These are phyloP conservation scores for Psilopogon haemacephalus DNA, from an alignment of 2,113 vertebrate species.

Conservation along the genomic window DNA sequence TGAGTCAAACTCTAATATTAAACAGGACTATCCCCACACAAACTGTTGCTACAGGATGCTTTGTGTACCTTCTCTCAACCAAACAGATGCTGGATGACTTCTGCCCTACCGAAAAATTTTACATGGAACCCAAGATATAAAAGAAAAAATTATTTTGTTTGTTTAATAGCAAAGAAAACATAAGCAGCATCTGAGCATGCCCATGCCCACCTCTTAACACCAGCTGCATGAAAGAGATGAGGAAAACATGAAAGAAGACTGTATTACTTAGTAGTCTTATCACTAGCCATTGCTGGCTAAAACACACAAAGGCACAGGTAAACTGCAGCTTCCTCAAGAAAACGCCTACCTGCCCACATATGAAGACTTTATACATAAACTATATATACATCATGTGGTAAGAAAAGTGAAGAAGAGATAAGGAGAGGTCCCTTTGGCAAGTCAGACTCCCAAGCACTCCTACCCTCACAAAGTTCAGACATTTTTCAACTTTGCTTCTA, in stretches of 20 bases:
- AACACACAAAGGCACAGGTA: background rate
- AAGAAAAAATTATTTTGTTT: too few relatives aligned
- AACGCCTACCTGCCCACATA: background rate
- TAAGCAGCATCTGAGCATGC: background rate
- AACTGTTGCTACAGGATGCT: background rate
- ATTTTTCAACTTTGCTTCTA: background rate
- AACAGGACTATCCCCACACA: background rate
- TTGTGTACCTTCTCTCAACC: background rate
- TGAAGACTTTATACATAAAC: background rate
- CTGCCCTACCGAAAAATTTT: background rate
- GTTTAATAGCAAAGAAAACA: background rate
- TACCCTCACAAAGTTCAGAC: background rate
- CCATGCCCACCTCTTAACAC: rapidly evolving
- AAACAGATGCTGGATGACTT: background rate
- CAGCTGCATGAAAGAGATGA: background rate
- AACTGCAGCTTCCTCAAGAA: background rate
- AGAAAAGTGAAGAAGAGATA: background rate
- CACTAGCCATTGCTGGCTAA: background rate
- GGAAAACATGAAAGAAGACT: background rate
- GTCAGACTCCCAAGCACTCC: background rate
- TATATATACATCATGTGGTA: background rate
- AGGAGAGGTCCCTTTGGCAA: background rate
- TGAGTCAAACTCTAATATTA: background rate
- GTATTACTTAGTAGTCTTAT: background rate
- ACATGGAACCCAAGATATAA: background rate